A percentile compares a stretch with the other conserved stretches of the same genome.
These are phyloP conservation scores for Hyles euphorbiae DNA, from an alignment of 1,140 invertebrate species.

Conservation along the genomic window DNA sequence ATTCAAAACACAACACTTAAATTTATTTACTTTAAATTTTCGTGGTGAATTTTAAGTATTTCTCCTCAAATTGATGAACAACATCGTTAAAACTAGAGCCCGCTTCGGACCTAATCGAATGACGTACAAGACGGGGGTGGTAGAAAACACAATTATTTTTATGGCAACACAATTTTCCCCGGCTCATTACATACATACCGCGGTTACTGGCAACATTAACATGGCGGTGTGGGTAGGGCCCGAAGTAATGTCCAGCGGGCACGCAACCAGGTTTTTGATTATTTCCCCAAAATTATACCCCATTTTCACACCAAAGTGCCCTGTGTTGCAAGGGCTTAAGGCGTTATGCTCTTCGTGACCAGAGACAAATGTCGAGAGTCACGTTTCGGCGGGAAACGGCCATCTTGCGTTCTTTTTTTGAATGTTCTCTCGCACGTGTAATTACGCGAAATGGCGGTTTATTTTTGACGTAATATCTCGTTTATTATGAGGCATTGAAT, in stretches of 20 bases:
- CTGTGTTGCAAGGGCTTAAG: slow-evolving; percentile 39
- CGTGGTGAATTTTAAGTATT: too few relatives aligned
- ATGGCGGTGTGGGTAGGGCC: slow-evolving; percentile 55
- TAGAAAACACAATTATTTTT: slow-evolving; percentile 69
- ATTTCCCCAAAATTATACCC: slow-evolving; percentile 72
- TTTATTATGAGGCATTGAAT: too few relatives aligned
- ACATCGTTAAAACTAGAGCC: too few relatives aligned
- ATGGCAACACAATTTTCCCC: slow-evolving; percentile 71
- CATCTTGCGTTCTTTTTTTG: slow-evolving; percentile 18
- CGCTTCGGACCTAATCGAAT: slow-evolving; percentile 39
- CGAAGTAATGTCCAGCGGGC: slow-evolving; percentile 61
- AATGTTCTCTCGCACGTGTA: slow-evolving; percentile 14
- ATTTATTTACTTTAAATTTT: too few relatives aligned
- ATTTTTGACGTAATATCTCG: too few relatives aligned
- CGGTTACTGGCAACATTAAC: slow-evolving; percentile 65
- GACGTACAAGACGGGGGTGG: slow-evolving; percentile 42
- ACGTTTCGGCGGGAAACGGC: slow-evolving; percentile 24
- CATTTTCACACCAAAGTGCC: slow-evolving; percentile 65
- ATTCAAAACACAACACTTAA: too few relatives aligned
- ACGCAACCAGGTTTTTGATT: slow-evolving; percentile 69
- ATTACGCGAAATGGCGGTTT: slow-evolving; percentile 11
- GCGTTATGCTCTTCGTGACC: slow-evolving; percentile 47
- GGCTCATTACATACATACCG: slow-evolving; percentile 68
- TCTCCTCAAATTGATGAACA: too few relatives aligned
- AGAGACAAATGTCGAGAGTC: slow-evolving; percentile 40